These are phyloP conservation scores for Eidolon dupreanum DNA, from an alignment of 2,797 vertebrate species.

Conservation along the genomic window DNA sequence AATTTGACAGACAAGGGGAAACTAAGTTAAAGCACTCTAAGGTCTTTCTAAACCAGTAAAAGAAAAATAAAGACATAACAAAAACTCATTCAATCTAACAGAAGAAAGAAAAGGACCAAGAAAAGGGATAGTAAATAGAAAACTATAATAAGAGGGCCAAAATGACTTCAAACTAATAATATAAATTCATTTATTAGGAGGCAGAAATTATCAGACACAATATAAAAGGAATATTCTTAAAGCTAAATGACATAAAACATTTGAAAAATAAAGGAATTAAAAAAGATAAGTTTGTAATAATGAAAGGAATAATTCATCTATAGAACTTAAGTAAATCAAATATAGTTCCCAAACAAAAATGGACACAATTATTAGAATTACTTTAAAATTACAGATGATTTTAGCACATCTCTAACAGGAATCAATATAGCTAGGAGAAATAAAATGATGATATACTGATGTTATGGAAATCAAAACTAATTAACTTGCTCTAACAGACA, in stretches of 20 bases:
- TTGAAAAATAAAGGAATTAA: slow-evolving; percentile 12
- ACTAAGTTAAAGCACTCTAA: slow-evolving; percentile 13
- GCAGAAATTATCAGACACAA: not conserved
- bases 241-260: not conserved
- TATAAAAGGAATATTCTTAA: not conserved
- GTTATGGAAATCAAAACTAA: not conserved
- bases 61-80: slow-evolving; percentile 2
- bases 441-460: not conserved
- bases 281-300: not conserved
- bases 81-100: slow-evolving; percentile 16
- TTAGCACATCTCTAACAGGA: not conserved
- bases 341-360: not conserved
- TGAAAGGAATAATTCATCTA: not conserved
- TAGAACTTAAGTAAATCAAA: not conserved
- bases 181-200: slow-evolving; percentile 20
- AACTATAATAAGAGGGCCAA: not conserved
- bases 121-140: not conserved
- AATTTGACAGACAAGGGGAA: not conserved
- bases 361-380: not conserved
- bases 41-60: not conserved
- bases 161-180: not conserved
- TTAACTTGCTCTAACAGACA: not conserved
- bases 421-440: not conserved
- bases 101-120: not conserved
- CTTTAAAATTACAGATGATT: not conserved